Conservation (phyloP, 1,140 invertebrate species). For the Trissolcus basalis region DNA sequence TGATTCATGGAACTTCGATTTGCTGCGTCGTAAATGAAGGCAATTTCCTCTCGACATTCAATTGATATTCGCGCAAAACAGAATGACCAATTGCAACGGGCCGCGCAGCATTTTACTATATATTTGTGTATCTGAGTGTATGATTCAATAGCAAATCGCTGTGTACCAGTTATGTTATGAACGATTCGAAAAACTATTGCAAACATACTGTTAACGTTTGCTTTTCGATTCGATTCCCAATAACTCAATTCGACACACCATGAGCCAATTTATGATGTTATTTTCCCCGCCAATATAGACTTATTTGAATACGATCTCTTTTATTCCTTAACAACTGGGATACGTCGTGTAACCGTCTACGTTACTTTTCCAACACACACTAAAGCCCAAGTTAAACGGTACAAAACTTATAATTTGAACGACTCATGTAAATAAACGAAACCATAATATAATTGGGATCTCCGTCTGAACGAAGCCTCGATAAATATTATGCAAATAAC, state of each 20-base stretch:
- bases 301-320: too few relatives aligned
- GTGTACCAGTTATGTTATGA: constrained; percentile 20
- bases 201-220: constrained; percentile 34
- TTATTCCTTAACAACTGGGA: too few relatives aligned
- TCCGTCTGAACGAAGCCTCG: too few relatives aligned
- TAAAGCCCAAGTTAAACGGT: too few relatives aligned
- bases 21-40: constrained; percentile 62
- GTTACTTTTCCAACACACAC: too few relatives aligned
- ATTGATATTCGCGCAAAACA: constrained; percentile 44
- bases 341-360: too few relatives aligned
- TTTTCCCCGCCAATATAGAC: not conserved
- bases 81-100: constrained; percentile 29
- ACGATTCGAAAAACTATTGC: constrained; percentile 35
- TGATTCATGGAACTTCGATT: constrained; percentile 65
- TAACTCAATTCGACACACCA: constrained; percentile 14
- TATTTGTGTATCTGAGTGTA: constrained; percentile 31
- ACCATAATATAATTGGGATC: too few relatives aligned
- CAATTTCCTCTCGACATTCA: constrained; percentile 62
- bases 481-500: too few relatives aligned
- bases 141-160: constrained; percentile 33
- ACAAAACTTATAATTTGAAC: too few relatives aligned
- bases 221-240: constrained; percentile 31
- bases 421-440: too few relatives aligned
- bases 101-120: constrained; percentile 34
- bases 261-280: not conserved